These are phyloP conservation scores for Iguana delicatissima DNA, from an alignment of 2,797 vertebrate species.

Conservation along the genomic window DNA sequence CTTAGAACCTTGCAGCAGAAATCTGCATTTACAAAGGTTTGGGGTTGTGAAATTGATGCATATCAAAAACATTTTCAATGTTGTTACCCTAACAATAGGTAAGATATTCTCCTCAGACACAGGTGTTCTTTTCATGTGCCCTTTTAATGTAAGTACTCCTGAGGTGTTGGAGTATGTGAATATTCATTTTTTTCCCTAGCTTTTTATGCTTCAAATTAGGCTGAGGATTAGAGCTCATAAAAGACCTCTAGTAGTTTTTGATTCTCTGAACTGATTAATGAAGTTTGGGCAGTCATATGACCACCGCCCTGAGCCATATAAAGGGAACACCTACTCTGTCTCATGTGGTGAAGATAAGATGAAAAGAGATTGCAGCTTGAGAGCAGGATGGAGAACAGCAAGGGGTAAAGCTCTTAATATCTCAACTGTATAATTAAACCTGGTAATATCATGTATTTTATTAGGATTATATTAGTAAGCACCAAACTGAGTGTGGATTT, in stretches of 20 bases:
- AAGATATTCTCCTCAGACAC: constrained; percentile 62
- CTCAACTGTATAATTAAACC: constrained; percentile 73
- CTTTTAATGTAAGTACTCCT: constrained; percentile 67
- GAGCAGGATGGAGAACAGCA: constrained; percentile 72
- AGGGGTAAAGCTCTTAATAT: constrained; percentile 77
- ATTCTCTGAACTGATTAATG: constrained; percentile 71
- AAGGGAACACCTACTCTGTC: constrained; percentile 71
- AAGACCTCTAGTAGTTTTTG: constrained; percentile 68
- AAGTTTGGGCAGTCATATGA: constrained; percentile 62
- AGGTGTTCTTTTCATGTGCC: constrained; percentile 64
- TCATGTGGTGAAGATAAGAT: constrained; percentile 72
- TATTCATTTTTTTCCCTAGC: constrained; percentile 55
- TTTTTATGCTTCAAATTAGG: constrained; percentile 63
- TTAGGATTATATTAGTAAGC: constrained; percentile 67
- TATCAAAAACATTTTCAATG: constrained; percentile 43
- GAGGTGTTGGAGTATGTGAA: constrained; percentile 40
- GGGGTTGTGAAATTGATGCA: constrained; percentile 52
- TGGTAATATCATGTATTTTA: constrained; percentile 75
- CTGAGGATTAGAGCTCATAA: constrained; percentile 65
- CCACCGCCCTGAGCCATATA: constrained; percentile 61
- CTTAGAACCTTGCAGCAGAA: neutral
- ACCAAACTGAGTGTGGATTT: constrained; percentile 65
- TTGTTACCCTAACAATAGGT: constrained; percentile 62
- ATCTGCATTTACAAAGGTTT: constrained; percentile 32
- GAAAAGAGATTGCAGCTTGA: constrained; percentile 68